Conservation (phyloP, 2,888 invertebrate species). For the Anthophora plumipes region DNA sequence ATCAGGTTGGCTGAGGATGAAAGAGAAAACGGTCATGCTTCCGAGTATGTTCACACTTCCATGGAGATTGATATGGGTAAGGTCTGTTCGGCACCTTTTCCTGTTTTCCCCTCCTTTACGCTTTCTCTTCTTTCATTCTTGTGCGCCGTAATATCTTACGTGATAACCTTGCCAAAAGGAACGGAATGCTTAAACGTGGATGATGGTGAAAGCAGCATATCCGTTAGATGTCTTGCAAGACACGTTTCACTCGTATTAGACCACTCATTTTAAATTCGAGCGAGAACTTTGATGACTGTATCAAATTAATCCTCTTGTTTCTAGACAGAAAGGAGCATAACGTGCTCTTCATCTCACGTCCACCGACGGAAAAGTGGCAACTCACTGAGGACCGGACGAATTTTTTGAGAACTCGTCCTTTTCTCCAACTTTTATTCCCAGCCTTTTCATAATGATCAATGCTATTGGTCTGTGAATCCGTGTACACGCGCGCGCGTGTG, state of each 20-base stretch:
- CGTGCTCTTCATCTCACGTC: neutral
- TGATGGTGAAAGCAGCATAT: slow-evolving; percentile 48
- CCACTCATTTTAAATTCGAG: slow-evolving; percentile 42
- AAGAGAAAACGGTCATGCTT: slow-evolving; percentile 1
- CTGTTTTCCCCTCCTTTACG: neutral
- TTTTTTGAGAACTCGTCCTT: neutral
- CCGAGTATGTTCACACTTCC: slow-evolving; percentile 30
- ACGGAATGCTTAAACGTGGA: neutral
- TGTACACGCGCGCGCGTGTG: neutral
- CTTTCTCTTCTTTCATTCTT: neutral
- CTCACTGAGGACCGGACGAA: neutral
- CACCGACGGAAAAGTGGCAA: neutral
- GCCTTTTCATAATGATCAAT: slow-evolving; percentile 4
- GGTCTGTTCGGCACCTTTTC: slow-evolving; percentile 16
- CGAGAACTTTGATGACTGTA: slow-evolving; percentile 40
- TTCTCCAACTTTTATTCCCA: neutral
- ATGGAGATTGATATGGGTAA: slow-evolving; percentile 58
- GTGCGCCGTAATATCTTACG: slow-evolving; percentile 41
- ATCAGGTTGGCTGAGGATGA: neutral
- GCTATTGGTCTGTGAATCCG: neutral
- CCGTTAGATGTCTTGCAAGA: slow-evolving; percentile 46
- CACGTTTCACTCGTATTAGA: slow-evolving; percentile 54
- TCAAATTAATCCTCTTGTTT: slow-evolving; percentile 43
- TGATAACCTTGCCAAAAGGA: slow-evolving; percentile 49
- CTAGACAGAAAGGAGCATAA: neutral